Base-by-base conservation (phyloP, 2,888 invertebrate genomes). In the Apotomis capreana region DNA sequence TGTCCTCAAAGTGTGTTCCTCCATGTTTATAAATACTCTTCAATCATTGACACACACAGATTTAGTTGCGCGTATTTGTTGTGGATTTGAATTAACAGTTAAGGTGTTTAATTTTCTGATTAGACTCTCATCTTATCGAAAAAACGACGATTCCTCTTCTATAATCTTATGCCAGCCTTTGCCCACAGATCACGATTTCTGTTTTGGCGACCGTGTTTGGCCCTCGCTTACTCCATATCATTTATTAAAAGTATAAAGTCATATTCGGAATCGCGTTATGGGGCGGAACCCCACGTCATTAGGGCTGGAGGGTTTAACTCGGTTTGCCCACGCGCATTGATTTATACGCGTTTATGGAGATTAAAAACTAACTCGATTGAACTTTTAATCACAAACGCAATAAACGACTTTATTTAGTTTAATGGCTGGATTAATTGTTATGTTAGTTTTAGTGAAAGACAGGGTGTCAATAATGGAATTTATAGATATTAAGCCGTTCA, bases 281-380 rank as follows among this genome's bases (percentile, higher is more conserved):
- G 70, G 67, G 44, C 12, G 55, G 67, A 60, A 61, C 67, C 70
- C 70, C 59, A 40, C 55, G 12, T 49, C 55, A 40, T 61, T 67
- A 57, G 58, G 57, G 63, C 40, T 65, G 37, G 57, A 59, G 58
- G 67, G 67, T 71, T 70, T 67, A 67, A 67, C 61, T 68, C 62
- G 40, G 62, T 62, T 63, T 68, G 71, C 68, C 67, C 61, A 54
- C 61, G 60, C 59, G 60, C 61, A 64, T 57, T 68, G 74, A 74
- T 82, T 81, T 84, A 77, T 77, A 79, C 57, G 73, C 79, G 79
- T 78, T 78, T 76, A 71, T 70, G 75, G 68, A 79, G 80, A 81
- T 79, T 79, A 78, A 78, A 81, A 79, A 78, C 77, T 77, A 78
- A 77, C 78, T 75, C 73, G 40, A 71, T 57, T 75, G 61, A 64